phyloP scores from a whole-genome alignment of 2,113 vertebrate genomes.

The Australoheros scitulus region DNA sequence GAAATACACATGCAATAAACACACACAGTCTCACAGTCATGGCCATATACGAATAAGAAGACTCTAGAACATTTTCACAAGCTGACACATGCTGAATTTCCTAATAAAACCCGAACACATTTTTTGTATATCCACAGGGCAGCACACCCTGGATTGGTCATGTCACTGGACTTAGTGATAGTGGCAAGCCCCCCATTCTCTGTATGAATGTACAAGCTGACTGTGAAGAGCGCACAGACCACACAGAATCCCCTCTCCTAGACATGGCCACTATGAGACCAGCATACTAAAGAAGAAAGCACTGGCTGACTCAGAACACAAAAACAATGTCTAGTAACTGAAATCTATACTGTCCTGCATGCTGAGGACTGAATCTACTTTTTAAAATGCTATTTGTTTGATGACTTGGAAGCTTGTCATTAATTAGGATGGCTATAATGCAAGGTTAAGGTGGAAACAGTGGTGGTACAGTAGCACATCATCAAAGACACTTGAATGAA shows the following conservation, averaged over 20 bases:
- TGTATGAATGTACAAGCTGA: constrained; percentile 28
- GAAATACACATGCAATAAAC: constrained; percentile 20
- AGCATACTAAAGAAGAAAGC: constrained; percentile 76
- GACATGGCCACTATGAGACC: constrained; percentile 67
- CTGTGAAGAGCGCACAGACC: constrained; percentile 40
- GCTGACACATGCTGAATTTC: constrained; percentile 7
- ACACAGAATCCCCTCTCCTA: constrained; percentile 52
- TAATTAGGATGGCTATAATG: background rate
- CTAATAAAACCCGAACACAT: constrained; percentile 13
- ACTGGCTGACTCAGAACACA: constrained; percentile 60
- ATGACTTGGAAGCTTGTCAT: background rate
- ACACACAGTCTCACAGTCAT: constrained; percentile 27
- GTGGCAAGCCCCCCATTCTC: constrained; percentile 22
- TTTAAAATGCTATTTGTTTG: background rate
- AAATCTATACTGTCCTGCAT: constrained; percentile 19
- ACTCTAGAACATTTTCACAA: constrained; percentile 40
- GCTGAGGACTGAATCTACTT: background rate
- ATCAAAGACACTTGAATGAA: background rate
- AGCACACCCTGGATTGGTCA: background rate
- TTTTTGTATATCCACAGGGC: constrained; percentile 1
- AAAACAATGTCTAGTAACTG: constrained; percentile 32
- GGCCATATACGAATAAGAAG: constrained; percentile 30
- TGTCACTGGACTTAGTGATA: constrained; percentile 26
- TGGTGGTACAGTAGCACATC: background rate
- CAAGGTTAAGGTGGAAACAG: background rate